Evolutionary conservation across 2,797 vertebrate genomes (phyloP).

Genomic region (Squalus acanthias): DNA sequence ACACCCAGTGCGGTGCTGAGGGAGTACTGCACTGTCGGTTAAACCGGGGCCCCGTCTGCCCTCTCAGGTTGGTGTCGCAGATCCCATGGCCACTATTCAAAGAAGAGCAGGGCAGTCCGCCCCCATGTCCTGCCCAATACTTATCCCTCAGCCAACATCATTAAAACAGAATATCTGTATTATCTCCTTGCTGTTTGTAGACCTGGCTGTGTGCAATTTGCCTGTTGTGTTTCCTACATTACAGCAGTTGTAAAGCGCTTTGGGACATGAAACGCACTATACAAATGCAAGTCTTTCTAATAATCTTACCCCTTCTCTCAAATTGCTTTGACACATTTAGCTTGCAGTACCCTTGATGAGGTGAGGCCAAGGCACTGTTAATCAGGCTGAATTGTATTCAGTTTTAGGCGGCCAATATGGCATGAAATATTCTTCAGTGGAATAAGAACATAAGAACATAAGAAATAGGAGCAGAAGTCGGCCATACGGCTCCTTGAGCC

Average conservation of each 20-base stretch:
- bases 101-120: neutral
- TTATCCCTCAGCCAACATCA: neutral
- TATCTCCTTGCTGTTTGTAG: neutral
- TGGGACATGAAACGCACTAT: neutral
- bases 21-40: neutral
- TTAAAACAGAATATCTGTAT: neutral
- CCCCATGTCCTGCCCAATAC: neutral
- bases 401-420: neutral
- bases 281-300: neutral
- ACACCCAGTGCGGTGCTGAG: neutral
- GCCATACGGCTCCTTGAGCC: too few relatives aligned
- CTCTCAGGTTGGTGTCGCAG: neutral
- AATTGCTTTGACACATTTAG: neutral
- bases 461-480: too few relatives aligned
- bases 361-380: too few relatives aligned
- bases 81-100: neutral
- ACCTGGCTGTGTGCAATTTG: neutral
- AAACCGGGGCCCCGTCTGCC: neutral
- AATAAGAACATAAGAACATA: too few relatives aligned
- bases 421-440: neutral
- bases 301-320: neutral
- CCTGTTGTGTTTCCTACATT: neutral
- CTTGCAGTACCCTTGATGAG: neutral
- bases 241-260: neutral
- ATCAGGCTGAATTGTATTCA: neutral